Conservation (phyloP, 2,888 invertebrate species). For the Elaeidobius kamerunicus region DNA sequence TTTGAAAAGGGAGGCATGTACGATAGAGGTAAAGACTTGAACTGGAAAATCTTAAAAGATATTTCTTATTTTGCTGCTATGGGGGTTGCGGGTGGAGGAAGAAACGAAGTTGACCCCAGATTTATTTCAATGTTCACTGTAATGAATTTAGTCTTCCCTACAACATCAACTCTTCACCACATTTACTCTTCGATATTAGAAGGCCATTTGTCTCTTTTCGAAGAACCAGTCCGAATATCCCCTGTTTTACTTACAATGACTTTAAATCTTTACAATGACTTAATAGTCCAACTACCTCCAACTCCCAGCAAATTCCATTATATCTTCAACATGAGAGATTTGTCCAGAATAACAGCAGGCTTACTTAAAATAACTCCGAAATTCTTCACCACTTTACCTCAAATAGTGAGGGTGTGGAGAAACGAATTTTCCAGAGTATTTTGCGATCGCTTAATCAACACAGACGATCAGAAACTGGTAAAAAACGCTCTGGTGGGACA, state of each 20-base stretch:
- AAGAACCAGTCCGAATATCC: constrained; percentile 64
- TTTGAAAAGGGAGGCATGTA: constrained; percentile 87
- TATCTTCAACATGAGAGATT: constrained; percentile 88
- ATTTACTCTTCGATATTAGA: constrained; percentile 79
- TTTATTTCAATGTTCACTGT: constrained; percentile 89
- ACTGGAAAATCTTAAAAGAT: constrained; percentile 85
- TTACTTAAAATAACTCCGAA: constrained; percentile 72
- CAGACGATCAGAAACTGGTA: constrained; percentile 64
- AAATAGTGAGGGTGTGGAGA: constrained; percentile 83
- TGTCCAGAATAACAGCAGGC: constrained; percentile 78
- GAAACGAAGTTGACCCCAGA: constrained; percentile 86
- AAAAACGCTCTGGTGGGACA: constrained; percentile 58
- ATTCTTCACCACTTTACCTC: constrained; percentile 63
- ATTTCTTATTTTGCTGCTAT: constrained; percentile 78
- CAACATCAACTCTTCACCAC: constrained; percentile 70
- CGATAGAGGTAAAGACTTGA: constrained; percentile 83
- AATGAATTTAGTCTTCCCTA: constrained; percentile 83
- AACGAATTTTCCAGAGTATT: constrained; percentile 87
- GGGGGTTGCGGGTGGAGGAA: constrained; percentile 86
- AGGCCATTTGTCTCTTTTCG: constrained; percentile 74
- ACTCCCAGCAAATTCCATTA: constrained; percentile 94
- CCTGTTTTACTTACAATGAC: constrained; percentile 73
- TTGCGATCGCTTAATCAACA: constrained; percentile 78
- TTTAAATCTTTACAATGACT: constrained; percentile 75
- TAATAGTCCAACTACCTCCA: constrained; percentile 77